Base-by-base conservation (phyloP, 1,140 invertebrate species). In the Rhynchophorus ferrugineus region DNA sequence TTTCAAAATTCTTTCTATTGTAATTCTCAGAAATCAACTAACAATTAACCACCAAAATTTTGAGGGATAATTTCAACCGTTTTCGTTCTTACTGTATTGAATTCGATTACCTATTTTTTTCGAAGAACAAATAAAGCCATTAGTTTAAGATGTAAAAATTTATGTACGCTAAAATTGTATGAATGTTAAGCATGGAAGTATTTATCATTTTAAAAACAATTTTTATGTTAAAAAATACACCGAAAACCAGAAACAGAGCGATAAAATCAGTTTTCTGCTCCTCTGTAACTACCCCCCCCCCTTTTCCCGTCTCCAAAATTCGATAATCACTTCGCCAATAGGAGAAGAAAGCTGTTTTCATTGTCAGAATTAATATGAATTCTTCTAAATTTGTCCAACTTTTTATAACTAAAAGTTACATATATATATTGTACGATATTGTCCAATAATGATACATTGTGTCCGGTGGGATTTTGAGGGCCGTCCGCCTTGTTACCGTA, bases 171-270 rank as follows among this genome's bases (percentile, higher is more conserved):
- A 39, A 18, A 44, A 38, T 13, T 34, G 21, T 52, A 18, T 57
- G 44, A 48, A 39, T 42, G 41, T 35, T 18, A 7, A 20, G 19
- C 19, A 36, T 55, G 22, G 11, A 29, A 29, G 24, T 29, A 29
- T 11, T 29, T n/a, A n/a, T n/a, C n/a, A n/a, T n/a, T n/a, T n/a
- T n/a, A 53, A 60, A 53, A 60, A 60, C 58, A 62, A 54, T 34
- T 39, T 21, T 54, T 60, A 54, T 62, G 58, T 60, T 62, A 55
- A 60, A 55, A 41, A 57, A 58, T 36, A 60, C 39, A 58, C 56
- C 47, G 22, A 20, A 17, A 33, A 38, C 24, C 21, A 38, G 24
- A 35, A 21, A 6, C n/a, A 53, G 38, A 37, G 3, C 19, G 46
- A 41, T 21, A 38, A 38, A 36, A 2, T 43, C 14, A 37, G 8